Evolutionary conservation across 2,113 vertebrate species (phyloP).

Genomic region (Callionymus lyra): DNA sequence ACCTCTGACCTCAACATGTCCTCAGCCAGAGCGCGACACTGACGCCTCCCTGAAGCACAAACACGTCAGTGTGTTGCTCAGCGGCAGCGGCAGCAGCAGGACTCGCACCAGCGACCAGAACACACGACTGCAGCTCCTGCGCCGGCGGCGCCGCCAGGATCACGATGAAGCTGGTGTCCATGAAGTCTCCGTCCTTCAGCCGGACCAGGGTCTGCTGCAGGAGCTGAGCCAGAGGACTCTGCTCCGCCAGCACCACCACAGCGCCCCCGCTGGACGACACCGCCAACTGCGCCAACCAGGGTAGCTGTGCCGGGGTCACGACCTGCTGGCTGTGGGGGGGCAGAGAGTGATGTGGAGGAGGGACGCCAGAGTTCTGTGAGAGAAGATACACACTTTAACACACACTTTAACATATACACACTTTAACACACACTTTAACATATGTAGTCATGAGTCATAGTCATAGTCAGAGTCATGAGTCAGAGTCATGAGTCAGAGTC

Average conservation of each 20-base stretch:
- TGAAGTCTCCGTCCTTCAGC: conserved; percentile 77
- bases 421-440: too few relatives aligned
- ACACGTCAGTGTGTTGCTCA: too few relatives aligned
- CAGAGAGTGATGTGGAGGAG: conserved; percentile 53
- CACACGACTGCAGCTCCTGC: conserved; percentile 83
- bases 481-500: too few relatives aligned
- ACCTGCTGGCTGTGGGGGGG: conserved; percentile 58
- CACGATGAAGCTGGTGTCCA: conserved; percentile 88
- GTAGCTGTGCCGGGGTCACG: conserved; percentile 81
- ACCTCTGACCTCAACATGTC: conserved; percentile 80
- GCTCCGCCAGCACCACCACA: conserved; percentile 79
- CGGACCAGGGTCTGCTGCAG: conserved; percentile 82
- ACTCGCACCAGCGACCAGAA: conserved; percentile 82
- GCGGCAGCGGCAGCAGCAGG: too few relatives aligned
- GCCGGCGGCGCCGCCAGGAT: conserved; percentile 79
- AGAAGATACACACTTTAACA: background rate
- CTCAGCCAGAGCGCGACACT: conserved; percentile 86
- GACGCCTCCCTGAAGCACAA: conserved; percentile 77
- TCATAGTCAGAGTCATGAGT: too few relatives aligned
- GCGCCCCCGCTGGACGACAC: conserved; percentile 86
- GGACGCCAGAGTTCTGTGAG: conserved; percentile 10
- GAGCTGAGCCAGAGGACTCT: conserved; percentile 82
- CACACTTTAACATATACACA: background rate
- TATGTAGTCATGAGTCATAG: too few relatives aligned
- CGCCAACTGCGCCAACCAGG: conserved; percentile 90